Percentiles rank a stretch among this genome's conserved stretches.
Conservation (phyloP, 2,113 vertebrate species). For the Plecturocebus donacophilus region DNA sequence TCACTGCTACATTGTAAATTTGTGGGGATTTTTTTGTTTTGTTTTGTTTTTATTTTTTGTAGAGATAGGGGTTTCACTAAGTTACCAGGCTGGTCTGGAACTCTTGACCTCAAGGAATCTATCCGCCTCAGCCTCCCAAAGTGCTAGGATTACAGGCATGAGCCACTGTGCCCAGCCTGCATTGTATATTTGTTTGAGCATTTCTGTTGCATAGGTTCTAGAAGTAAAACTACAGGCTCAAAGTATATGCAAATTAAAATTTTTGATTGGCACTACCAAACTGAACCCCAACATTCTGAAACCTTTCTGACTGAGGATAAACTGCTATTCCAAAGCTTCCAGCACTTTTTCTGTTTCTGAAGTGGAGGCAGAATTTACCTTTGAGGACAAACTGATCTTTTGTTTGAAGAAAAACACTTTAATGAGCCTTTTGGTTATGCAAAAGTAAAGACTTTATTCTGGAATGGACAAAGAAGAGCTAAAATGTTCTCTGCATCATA, state of each 20-base stretch:
- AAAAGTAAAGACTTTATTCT: conserved; percentile 38
- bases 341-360: conserved; percentile 28
- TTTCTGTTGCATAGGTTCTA: neutral
- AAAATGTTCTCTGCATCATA: neutral
- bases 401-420: conserved; percentile 9
- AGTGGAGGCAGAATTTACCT: conserved; percentile 49
- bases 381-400: conserved; percentile 37
- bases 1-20: neutral
- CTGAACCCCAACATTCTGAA: conserved; percentile 37
- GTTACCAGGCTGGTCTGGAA: no score
- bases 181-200: neutral
- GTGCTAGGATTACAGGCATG: no score
- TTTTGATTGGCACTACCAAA: conserved; percentile 24
- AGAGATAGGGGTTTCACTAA: no score
- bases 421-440: conserved; percentile 28
- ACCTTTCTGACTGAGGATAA: conserved; percentile 1
- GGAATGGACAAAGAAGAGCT: conserved; percentile 19
- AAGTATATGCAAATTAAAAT: neutral
- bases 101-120: neutral
- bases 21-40: no score
- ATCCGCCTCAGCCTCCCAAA: no score
- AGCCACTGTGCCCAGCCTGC: no score
- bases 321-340: conserved; percentile 41
- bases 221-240: conserved; percentile 36
- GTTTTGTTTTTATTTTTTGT: no score